A percentile compares a stretch with the other conserved stretches of the same genome.
Evolutionary conservation across 2,888 invertebrate genomes (phyloP).

Genomic region (Euzophera pinguis): DNA sequence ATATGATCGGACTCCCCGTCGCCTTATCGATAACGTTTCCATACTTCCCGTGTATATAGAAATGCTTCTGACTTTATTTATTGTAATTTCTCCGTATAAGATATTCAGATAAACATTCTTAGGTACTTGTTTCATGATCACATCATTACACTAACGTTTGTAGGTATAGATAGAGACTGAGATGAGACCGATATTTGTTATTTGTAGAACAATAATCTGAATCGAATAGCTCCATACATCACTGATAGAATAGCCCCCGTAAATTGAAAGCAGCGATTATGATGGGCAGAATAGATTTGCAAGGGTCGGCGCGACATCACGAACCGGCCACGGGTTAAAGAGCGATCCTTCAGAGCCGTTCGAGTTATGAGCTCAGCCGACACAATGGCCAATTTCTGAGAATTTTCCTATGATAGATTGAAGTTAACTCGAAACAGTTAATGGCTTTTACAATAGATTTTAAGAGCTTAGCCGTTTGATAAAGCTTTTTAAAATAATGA

Average conservation of each 20-base stretch:
- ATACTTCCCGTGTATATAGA: conserved; percentile 72
- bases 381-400: conserved; percentile 75
- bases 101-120: conserved; percentile 23
- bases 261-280: conserved; percentile 76
- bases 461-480: conserved; percentile 17
- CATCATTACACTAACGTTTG: background rate
- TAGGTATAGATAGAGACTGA: background rate
- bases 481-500: background rate
- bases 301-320: conserved; percentile 73
- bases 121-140: background rate
- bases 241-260: conserved; percentile 62
- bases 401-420: conserved; percentile 62
- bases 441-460: conserved; percentile 45
- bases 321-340: conserved; percentile 66
- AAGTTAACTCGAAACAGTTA: conserved; percentile 50
- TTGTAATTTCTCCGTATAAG: conserved; percentile 56
- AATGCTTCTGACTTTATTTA: conserved; percentile 73
- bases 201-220: conserved; percentile 37
- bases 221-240: conserved; percentile 49
- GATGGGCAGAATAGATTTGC: conserved; percentile 73
- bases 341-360: conserved; percentile 60
- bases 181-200: background rate
- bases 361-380: conserved; percentile 64
- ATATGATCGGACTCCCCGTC: conserved; percentile 74
- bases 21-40: conserved; percentile 77